Evolutionary conservation across 2,113 vertebrate species (phyloP).

Genomic region (Felis chaus): DNA sequence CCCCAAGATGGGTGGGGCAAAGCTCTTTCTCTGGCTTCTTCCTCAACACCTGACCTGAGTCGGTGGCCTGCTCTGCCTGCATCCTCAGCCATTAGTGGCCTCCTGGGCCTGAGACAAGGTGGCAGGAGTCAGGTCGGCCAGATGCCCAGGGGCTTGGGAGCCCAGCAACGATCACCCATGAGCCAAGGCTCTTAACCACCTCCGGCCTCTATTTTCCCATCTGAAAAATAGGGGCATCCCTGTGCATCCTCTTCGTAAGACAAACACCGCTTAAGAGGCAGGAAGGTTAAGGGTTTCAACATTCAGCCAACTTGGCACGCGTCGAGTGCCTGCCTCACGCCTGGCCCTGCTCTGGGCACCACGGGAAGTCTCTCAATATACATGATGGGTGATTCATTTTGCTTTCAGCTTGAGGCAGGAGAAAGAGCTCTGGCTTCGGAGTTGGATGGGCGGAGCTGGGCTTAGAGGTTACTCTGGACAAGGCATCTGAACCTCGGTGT

Average conservation of each 20-base stretch:
- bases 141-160: neutral
- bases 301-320: neutral
- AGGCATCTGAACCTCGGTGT: neutral
- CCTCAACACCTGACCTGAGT: neutral
- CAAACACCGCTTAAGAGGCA: neutral
- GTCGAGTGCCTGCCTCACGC: neutral
- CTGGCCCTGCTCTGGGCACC: neutral
- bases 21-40: neutral
- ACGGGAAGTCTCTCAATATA: neutral
- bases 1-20: fast-evolving
- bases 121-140: neutral
- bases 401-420: neutral
- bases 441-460: neutral
- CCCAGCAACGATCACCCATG: fast-evolving
- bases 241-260: neutral
- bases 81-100: neutral
- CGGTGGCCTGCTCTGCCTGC: neutral
- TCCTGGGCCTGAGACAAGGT: neutral
- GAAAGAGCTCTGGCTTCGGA: neutral
- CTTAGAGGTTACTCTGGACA: neutral
- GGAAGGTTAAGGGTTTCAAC: neutral
- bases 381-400: neutral
- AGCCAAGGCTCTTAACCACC: neutral
- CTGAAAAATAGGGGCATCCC: neutral
- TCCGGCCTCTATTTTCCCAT: neutral